Base-by-base conservation (phyloP, 2,113 vertebrate genomes). In the Gnathonemus echidnorhynchus region DNA sequence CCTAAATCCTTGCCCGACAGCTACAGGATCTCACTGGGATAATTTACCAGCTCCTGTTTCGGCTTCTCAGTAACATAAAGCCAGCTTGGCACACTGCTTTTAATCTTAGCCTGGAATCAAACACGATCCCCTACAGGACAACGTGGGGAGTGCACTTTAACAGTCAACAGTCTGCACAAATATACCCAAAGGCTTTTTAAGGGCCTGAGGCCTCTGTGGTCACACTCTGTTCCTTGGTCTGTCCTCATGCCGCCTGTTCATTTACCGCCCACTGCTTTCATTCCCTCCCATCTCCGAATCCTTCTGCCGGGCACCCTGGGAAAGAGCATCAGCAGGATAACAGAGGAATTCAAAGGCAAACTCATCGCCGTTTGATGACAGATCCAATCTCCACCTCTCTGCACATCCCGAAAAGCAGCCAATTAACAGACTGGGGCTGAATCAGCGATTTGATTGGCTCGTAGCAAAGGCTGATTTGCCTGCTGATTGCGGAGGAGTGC, bases 371-470 rank as follows among this genome's bases (percentile, higher is more conserved):
- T 39, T 58, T 90, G 83, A 91, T 91, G 92, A 89, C 90, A 31
- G 86, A 92, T 95, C 92, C 92, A 92, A 93, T 94, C 94, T 91
- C 62, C 46, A 7, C 88, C 42, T 39, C 93, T 95, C 93, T 89
- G 91, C 89, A 91, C 89, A 86, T 92, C 15, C n/a, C 89, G 86
- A 92, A 91, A 93, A 90, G 91, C 93, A 94, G 91, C 93, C 93
- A 95, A 94, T 95, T 95, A 94, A 91, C 89, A 90, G 90, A 91
- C 92, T 90, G 91, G 89, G 88, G 92, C 90, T 90, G 91, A 92
- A 91, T 92, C 89, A 92, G 90, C 93, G 50, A 74, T 93, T 92
- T 80, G 90, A 92, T 94, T 95, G 93, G 92, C 94, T 94, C 93
- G 35, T 89, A 85, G 89, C 77, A 89, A 87, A 90, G 92, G 93